Percentiles rank a stretch among this genome's conserved stretches.
These are phyloP conservation scores for Drepana falcataria DNA, from an alignment of 2,888 invertebrate genomes.

Conservation along the genomic window DNA sequence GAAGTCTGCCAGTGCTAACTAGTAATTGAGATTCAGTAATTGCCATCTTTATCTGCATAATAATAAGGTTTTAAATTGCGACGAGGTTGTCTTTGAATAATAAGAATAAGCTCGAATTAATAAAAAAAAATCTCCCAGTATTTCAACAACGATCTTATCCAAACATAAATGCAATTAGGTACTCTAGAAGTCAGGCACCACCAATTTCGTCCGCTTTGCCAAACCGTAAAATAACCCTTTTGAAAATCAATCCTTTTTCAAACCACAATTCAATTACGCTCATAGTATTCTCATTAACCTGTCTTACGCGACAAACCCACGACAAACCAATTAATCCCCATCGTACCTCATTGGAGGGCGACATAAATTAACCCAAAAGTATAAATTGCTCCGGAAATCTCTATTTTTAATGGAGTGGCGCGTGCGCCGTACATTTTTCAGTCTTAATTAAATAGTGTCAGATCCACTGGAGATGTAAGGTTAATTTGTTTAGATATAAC, in stretches of 20 bases:
- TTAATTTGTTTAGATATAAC: conserved; percentile 27
- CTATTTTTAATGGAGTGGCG: conserved; percentile 33
- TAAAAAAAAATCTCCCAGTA: too few relatives aligned
- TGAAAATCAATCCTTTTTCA: background rate
- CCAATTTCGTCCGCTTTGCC: too few relatives aligned
- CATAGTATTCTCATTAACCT: background rate
- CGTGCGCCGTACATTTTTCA: conserved; percentile 32
- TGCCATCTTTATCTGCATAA: background rate
- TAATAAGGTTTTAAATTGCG: background rate
- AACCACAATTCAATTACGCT: background rate
- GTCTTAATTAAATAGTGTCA: conserved; percentile 38
- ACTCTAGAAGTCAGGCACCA: too few relatives aligned
- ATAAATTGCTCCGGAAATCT: conserved; percentile 27
- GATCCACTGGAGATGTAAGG: conserved; percentile 17
- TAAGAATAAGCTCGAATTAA: too few relatives aligned
- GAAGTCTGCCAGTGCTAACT: background rate
- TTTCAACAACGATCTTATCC: too few relatives aligned
- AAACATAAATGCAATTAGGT: too few relatives aligned
- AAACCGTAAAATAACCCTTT: background rate
- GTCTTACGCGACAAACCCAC: background rate
- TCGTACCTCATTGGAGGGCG: conserved; percentile 7
- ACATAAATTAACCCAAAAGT: conserved; percentile 22
- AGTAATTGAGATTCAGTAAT: background rate
- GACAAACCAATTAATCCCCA: background rate
- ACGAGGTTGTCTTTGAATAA: background rate